Percentiles rank a stretch among this genome's conserved stretches.
phyloP scores from a whole-genome alignment of 2,888 invertebrate genomes.

The Phaedon cochleariae region DNA sequence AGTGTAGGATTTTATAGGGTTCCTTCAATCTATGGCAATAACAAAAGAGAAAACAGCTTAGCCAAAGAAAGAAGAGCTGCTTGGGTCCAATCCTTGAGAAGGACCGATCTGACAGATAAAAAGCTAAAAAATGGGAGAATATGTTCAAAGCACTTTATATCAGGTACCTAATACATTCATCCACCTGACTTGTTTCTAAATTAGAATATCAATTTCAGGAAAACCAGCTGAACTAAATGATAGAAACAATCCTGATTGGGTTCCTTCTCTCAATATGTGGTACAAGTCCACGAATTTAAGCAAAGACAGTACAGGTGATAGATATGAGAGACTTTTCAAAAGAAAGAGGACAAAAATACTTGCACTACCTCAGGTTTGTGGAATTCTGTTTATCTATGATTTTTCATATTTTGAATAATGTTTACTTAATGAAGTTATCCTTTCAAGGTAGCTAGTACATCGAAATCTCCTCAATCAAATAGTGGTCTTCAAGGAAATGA shows the following conservation, averaged over 20 bases:
- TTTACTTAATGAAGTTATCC: no score
- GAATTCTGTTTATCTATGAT: background rate
- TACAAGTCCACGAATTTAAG: background rate
- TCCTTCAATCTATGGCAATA: background rate
- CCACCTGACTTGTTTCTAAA: background rate
- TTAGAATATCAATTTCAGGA: background rate
- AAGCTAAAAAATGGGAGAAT: constrained; percentile 10
- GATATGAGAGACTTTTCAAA: background rate
- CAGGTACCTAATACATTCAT: background rate
- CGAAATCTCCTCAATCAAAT: no score
- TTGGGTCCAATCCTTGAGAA: background rate
- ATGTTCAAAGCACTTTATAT: constrained; percentile 12
- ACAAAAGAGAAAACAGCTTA: background rate
- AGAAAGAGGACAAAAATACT: background rate
- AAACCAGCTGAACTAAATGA: background rate
- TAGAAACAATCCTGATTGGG: background rate
- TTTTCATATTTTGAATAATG: background rate
- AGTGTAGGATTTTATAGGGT: constrained; percentile 1
- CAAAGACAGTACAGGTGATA: background rate
- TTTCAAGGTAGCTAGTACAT: no score
- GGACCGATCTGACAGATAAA: constrained; percentile 6
- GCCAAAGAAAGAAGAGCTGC: background rate
- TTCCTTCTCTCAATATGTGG: background rate
- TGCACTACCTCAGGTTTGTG: background rate
- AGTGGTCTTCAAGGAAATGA: no score